Percentiles rank a stretch among this genome's conserved stretches.
Evolutionary conservation across 2,113 vertebrate species (phyloP).

Genomic region (Eidolon helvum): DNA sequence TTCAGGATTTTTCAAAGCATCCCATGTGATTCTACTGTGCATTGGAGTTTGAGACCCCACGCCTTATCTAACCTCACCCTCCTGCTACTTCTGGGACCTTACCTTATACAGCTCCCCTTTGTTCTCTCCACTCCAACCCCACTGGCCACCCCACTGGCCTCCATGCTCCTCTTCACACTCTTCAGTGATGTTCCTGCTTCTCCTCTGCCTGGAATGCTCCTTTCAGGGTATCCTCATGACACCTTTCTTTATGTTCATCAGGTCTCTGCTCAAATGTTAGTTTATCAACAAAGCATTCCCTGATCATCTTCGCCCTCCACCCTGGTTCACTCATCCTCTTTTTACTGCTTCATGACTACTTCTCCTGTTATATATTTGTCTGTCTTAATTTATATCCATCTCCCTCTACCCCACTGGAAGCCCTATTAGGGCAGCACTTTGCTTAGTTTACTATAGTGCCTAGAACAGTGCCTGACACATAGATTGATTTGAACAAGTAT

Average conservation of each 20-base stretch:
- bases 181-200: neutral
- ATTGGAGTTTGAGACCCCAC: neutral
- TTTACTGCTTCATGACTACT: neutral
- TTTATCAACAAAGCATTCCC: neutral
- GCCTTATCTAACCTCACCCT: neutral
- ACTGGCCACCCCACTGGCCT: neutral
- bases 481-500: neutral
- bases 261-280: neutral
- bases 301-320: neutral
- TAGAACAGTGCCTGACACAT: neutral
- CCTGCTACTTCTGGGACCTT: neutral
- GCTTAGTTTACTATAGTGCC: neutral
- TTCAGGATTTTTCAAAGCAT: neutral
- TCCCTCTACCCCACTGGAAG: fast-evolving
- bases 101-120: neutral
- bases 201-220: neutral
- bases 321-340: neutral
- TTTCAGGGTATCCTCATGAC: neutral
- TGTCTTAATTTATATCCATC: neutral
- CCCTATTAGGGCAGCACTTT: neutral
- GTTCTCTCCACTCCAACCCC: neutral
- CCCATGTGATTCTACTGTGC: neutral
- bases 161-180: neutral
- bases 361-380: neutral
- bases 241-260: neutral